Evolutionary conservation across 2,797 vertebrate species (phyloP).

Genomic region (Labroides dimidiatus): DNA sequence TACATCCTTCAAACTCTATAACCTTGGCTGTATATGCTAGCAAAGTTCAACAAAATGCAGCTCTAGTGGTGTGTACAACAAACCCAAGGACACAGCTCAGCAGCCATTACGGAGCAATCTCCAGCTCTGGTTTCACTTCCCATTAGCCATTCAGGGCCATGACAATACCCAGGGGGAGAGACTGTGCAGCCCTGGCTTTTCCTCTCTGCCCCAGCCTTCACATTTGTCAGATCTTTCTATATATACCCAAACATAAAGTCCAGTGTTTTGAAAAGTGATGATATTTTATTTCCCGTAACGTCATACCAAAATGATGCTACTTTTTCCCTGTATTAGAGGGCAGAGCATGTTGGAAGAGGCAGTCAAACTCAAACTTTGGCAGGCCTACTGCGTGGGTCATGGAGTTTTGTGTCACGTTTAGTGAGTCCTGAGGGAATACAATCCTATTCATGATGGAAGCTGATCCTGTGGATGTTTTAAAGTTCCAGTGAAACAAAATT

Average conservation of each 20-base stretch:
- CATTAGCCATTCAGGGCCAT: conserved; percentile 77
- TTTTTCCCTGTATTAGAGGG: neutral
- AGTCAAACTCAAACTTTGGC: conserved; percentile 3
- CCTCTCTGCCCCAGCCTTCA: conserved; percentile 42
- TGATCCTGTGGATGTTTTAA: no score
- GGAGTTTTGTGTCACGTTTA: no score
- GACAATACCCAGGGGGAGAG: conserved; percentile 69
- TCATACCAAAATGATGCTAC: neutral
- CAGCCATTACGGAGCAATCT: conserved; percentile 63
- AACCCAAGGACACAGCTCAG: conserved; percentile 57
- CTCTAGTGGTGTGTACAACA: conserved; percentile 31
- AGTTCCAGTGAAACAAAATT: no score
- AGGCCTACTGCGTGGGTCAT: no score
- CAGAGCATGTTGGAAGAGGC: neutral
- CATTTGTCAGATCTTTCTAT: conserved; percentile 39
- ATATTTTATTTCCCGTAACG: neutral
- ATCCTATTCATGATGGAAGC: no score
- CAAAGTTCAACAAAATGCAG: conserved; percentile 37
- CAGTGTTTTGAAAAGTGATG: conserved; percentile 10
- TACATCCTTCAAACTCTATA: neutral
- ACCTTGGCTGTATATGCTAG: conserved; percentile 13
- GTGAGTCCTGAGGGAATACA: no score
- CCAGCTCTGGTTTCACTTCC: conserved; percentile 73
- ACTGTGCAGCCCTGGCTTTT: conserved; percentile 46
- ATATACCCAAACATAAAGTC: neutral